phyloP scores from a whole-genome alignment of 2,888 invertebrate genomes.

The Uloborus plumipes region DNA sequence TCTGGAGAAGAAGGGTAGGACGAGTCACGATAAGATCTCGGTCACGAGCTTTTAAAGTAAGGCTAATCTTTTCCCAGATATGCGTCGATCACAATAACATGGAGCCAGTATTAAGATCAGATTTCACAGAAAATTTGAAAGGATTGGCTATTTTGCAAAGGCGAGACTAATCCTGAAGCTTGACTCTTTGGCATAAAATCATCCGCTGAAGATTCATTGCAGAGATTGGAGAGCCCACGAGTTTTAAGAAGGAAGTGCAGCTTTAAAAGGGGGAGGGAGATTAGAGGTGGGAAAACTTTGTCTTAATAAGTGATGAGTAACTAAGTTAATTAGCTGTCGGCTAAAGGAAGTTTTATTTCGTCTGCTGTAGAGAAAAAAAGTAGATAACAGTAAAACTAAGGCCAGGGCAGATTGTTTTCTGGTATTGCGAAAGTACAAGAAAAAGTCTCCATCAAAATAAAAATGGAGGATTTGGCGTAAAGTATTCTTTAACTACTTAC shows the following conservation, averaged over 20 bases:
- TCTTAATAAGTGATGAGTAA: too few species aligned
- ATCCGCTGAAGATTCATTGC: constrained; percentile 22
- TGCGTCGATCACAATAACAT: constrained; percentile 61
- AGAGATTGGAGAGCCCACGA: constrained; percentile 23
- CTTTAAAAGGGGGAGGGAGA: constrained; percentile 1
- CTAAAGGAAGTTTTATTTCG: too few species aligned
- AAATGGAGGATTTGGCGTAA: too few species aligned
- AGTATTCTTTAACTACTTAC: too few species aligned
- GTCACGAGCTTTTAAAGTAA: constrained; percentile 58
- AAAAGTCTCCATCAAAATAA: too few species aligned
- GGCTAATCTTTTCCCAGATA: constrained; percentile 58
- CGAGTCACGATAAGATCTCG: constrained; percentile 53
- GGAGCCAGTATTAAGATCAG: constrained; percentile 48
- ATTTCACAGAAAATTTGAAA: constrained; percentile 58
- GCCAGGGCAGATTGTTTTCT: too few species aligned
- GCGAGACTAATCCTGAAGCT: constrained; percentile 50
- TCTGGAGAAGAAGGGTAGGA: constrained; percentile 5
- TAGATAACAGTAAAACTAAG: too few species aligned
- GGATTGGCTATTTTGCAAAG: constrained; percentile 57
- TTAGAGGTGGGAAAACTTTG: too few species aligned
- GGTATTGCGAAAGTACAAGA: too few species aligned
- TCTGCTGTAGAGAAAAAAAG: too few species aligned
- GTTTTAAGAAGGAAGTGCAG: constrained; percentile 42
- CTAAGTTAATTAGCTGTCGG: too few species aligned
- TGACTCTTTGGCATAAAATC: constrained; percentile 36